Conservation (phyloP, 30 jellyfish, hydroid and myxozoan genomes). For the Turritopsis dohrnii region DNA sequence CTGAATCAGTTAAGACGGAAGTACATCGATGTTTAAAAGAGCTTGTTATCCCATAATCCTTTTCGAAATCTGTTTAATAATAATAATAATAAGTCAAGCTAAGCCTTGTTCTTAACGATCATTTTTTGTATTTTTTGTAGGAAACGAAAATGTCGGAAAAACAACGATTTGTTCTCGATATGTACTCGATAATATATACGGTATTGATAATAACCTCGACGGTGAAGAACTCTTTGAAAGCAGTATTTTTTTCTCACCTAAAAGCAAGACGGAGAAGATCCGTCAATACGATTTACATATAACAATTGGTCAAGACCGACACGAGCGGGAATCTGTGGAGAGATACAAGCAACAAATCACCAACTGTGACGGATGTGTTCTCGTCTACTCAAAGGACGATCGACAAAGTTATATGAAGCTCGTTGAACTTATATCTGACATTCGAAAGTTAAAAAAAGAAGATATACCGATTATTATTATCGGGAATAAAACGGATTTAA, state of each 20-base stretch:
- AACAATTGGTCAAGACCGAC: background rate
- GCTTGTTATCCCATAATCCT: background rate
- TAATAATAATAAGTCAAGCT: background rate
- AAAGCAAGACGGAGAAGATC: background rate
- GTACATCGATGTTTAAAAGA: background rate
- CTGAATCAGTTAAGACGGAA: too few relatives aligned
- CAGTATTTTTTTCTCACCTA: background rate
- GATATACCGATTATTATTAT: background rate
- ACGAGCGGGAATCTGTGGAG: background rate
- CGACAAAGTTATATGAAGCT: background rate
- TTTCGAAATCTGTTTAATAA: background rate
- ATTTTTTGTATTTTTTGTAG: background rate
- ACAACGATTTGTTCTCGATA: conserved; percentile 5
- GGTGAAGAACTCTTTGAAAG: conserved; percentile 1
- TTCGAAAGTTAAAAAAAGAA: background rate
- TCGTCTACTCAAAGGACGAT: conserved; percentile 3
- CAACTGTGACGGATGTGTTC: conserved; percentile 1
- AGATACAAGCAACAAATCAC: background rate
- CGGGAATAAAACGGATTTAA: background rate
- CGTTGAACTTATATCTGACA: background rate
- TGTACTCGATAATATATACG: background rate
- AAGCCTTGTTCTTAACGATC: too few relatives aligned
- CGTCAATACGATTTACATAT: background rate
- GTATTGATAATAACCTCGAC: background rate
- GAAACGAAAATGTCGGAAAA: conserved; percentile 3